Conservation (phyloP, 2,113 vertebrate genomes). For the Kryptolebias marmoratus region DNA sequence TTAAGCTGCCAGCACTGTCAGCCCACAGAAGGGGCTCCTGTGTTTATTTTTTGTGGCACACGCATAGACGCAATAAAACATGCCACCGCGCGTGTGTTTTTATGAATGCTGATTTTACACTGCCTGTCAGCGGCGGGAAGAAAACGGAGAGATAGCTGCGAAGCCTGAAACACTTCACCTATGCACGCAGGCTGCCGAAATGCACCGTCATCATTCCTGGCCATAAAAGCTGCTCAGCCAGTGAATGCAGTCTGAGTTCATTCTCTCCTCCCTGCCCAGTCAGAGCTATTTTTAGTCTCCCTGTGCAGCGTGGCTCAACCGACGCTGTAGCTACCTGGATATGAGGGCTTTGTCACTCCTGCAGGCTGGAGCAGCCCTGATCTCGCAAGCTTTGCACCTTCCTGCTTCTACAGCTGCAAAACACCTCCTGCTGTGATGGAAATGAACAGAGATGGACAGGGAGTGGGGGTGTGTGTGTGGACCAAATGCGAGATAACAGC, state of each 20-base stretch:
- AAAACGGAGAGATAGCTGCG: conserved; percentile 28
- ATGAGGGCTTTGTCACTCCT: conserved; percentile 74
- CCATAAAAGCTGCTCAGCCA: conserved; percentile 74
- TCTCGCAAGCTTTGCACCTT: conserved; percentile 57
- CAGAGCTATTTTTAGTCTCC: conserved; percentile 76
- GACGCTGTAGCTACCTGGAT: conserved; percentile 66
- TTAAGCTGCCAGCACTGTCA: conserved; percentile 23
- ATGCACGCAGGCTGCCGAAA: conserved; percentile 48
- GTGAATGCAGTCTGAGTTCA: conserved; percentile 71
- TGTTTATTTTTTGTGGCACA: conserved; percentile 11
- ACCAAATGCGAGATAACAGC: conserved; percentile 14
- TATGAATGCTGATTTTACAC: not conserved
- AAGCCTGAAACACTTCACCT: conserved; percentile 47
- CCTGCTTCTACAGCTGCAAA: conserved; percentile 45
- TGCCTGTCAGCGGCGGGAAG: conserved; percentile 11
- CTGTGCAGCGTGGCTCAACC: conserved; percentile 58
- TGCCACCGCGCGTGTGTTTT: conserved; percentile 2
- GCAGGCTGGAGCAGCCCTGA: conserved; percentile 61
- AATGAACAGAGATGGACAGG: conserved; percentile 29
- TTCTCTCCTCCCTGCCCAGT: conserved; percentile 64
- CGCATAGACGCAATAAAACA: conserved; percentile 12
- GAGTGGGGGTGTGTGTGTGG: not conserved
- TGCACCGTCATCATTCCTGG: conserved; percentile 73
- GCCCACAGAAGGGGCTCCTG: conserved; percentile 17
- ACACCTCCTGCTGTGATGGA: conserved; percentile 32